Base-by-base conservation (phyloP, 2,888 invertebrate genomes). In the Hydrotaea cyrtoneurina region DNA sequence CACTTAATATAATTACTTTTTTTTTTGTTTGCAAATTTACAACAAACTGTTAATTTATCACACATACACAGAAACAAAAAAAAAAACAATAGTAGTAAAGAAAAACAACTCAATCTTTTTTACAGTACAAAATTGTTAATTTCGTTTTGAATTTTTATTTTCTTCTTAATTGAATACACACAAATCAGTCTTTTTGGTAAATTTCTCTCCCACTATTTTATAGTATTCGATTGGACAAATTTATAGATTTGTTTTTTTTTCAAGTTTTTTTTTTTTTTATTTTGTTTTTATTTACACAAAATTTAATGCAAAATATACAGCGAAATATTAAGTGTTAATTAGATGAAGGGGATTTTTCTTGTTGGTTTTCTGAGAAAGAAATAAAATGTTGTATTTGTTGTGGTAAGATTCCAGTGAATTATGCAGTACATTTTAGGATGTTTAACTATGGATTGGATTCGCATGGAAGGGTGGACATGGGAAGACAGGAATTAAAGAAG, bases 161-260 rank as follows among this genome's bases (percentile, higher is more conserved):
- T 15, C 36, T 59, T 36, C 17, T 64, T 64, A 36, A 7, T 31
- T 36, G 43, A 43, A 79, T 71, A 66, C 55, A 69, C 73, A 78
- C 80, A 83, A 83, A 79, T 85, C 85, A 85, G 85, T 82, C 85
- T 85, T 85, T 46, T 79, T 85, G 69, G 64, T 77, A 73, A 79
- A 82, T 59, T 79, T 85, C 85, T 85, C 85, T 85, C 85, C 82
- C 85, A 77, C 85, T 85, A 82, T 66, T 64, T 5, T 15, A 69
- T 23, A 69, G 43, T 43, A 69, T 17, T 39, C 39, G 43, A 69
- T 69, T 69, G 71, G 76, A 64, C 62, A 76, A 79, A 55, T 79
- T 76, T 78, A 21, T 46, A 26, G 59, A 23, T 15, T 69, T 31
- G 31, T 39, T 39, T n/a, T n/a, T 64, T 66, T 62, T 17, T 53